These are phyloP conservation scores for Linepithema humile DNA, from an alignment of 1,140 invertebrate genomes.

Conservation along the genomic window DNA sequence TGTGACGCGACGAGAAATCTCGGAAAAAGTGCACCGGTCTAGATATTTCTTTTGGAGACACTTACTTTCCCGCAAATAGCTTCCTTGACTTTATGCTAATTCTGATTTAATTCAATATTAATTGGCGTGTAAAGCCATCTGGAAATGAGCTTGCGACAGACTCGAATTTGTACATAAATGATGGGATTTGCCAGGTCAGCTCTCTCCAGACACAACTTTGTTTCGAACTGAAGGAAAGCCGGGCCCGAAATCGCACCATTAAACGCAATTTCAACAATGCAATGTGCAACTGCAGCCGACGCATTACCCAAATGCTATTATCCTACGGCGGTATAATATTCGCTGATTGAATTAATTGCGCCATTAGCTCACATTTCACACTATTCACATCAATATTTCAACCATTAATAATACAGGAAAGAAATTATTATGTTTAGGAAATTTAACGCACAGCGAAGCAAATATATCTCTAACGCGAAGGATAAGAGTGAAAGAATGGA, in stretches of 20 bases:
- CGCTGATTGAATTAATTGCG: neutral
- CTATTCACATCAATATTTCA: neutral
- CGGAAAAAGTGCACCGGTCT: neutral
- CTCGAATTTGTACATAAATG: neutral
- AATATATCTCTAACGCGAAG: neutral
- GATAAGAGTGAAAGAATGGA: neutral
- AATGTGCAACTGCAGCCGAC: neutral
- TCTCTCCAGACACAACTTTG: conserved; percentile 15
- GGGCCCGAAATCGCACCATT: neutral
- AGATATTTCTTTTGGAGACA: neutral
- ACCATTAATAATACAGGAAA: neutral
- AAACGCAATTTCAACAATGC: conserved; percentile 5
- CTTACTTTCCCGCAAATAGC: neutral
- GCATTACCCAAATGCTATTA: conserved; percentile 20
- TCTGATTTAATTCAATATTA: neutral
- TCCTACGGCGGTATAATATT: neutral
- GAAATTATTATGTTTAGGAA: neutral
- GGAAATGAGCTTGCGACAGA: neutral
- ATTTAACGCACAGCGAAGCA: neutral
- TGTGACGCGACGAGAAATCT: neutral
- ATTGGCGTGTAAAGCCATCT: neutral
- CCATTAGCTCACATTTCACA: neutral
- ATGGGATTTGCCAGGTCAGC: neutral
- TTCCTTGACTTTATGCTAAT: neutral
- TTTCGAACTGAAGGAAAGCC: neutral